phyloP scores from a whole-genome alignment of 2,888 invertebrate species.

The Chymomyza amoena region DNA sequence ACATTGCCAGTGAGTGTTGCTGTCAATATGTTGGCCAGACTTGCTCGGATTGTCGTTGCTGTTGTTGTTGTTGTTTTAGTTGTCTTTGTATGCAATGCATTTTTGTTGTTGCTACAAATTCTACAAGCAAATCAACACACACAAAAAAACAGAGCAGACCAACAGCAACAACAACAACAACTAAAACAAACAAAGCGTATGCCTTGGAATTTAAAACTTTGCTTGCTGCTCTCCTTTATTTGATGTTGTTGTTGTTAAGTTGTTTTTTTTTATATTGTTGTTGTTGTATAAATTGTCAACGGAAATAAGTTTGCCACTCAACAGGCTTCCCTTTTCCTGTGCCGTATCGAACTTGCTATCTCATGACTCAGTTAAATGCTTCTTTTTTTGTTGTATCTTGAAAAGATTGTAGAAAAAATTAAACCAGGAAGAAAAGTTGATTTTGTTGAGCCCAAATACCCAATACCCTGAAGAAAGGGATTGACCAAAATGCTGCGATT shows the following conservation, averaged over 20 bases:
- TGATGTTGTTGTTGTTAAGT: slow-evolving; percentile 1
- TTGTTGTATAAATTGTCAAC: slow-evolving; percentile 71
- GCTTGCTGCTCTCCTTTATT: slow-evolving; percentile 11
- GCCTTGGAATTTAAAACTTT: slow-evolving; percentile 69
- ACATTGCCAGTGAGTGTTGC: slow-evolving; percentile 37
- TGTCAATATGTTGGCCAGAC: slow-evolving; percentile 50
- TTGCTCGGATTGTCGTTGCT: slow-evolving; percentile 22
- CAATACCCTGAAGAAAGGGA: not conserved
- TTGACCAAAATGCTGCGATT: no score
- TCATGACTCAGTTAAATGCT: slow-evolving; percentile 3
- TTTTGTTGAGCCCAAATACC: not conserved
- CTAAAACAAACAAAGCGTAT: slow-evolving; percentile 65
- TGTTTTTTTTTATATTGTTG: slow-evolving; percentile 7
- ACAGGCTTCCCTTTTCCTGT: slow-evolving; percentile 77
- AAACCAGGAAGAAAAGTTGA: not conserved
- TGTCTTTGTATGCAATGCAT: slow-evolving; percentile 55
- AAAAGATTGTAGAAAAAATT: not conserved
- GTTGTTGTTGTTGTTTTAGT: not conserved
- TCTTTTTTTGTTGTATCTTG: not conserved
- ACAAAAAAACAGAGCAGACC: not conserved
- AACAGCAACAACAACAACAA: not conserved
- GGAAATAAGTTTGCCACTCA: slow-evolving; percentile 75
- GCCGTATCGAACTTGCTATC: slow-evolving; percentile 5
- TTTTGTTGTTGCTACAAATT: slow-evolving; percentile 70
- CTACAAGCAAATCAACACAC: slow-evolving; percentile 57